Evolutionary conservation across 2,113 vertebrate genomes (phyloP).

Genomic region (Deroptyus accipitrinus): DNA sequence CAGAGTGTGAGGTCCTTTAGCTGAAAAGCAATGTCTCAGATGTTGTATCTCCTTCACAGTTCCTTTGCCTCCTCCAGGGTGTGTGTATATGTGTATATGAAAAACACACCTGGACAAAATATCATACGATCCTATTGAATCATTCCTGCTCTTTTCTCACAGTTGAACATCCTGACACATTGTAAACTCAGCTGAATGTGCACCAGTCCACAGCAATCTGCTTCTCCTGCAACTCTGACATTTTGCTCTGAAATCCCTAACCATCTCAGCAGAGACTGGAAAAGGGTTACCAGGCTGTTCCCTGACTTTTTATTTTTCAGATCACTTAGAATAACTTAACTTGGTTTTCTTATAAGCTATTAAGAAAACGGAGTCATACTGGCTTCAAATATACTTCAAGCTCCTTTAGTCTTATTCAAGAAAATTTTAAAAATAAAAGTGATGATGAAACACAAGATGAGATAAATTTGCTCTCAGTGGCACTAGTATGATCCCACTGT

Average conservation of each 20-base stretch:
- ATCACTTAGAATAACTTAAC: background rate
- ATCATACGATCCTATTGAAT: background rate
- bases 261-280: background rate
- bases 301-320: background rate
- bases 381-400: background rate
- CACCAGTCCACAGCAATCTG: slow-evolving; percentile 21
- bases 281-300: background rate
- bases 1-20: background rate
- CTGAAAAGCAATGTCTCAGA: background rate
- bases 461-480: background rate
- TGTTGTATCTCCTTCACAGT: background rate
- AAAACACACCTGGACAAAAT: background rate
- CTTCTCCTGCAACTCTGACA: slow-evolving; percentile 8
- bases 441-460: background rate
- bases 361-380: background rate
- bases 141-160: slow-evolving; percentile 33
- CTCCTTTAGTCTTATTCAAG: background rate
- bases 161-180: slow-evolving; percentile 16
- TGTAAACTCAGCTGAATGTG: slow-evolving; percentile 31
- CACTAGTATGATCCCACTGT: background rate
- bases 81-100: accelerated
- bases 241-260: background rate
- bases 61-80: background rate
- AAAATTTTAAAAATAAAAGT: background rate
- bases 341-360: background rate